Evolutionary conservation across 1,140 invertebrate genomes (phyloP).

Genomic region (Gonatopus flavifemur): DNA sequence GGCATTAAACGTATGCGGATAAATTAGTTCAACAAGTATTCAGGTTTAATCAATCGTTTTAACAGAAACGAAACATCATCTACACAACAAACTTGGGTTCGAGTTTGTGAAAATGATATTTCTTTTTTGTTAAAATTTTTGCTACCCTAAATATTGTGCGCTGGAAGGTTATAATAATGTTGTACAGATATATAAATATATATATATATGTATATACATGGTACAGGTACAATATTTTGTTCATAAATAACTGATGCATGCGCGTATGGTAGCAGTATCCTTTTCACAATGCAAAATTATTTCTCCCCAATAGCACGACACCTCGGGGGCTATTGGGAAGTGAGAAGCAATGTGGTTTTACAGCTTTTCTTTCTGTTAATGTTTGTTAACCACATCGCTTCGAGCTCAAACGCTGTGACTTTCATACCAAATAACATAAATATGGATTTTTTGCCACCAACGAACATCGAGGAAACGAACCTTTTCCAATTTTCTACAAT

Average conservation of each 20-base stretch:
- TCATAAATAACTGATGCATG: conserved; percentile 50
- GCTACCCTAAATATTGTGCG: conserved; percentile 32
- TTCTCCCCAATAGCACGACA: conserved; percentile 38
- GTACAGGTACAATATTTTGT: conserved; percentile 47
- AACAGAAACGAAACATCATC: too few species aligned
- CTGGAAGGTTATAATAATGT: conserved; percentile 34
- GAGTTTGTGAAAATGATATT: too few species aligned
- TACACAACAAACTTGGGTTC: too few species aligned
- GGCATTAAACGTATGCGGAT: conserved; percentile 23
- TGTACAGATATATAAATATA: conserved; percentile 39
- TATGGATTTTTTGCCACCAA: too few species aligned
- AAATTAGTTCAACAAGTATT: conserved; percentile 26
- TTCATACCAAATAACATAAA: background rate
- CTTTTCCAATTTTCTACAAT: too few species aligned
- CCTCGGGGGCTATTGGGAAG: conserved; percentile 36
- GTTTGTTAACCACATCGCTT: conserved; percentile 44
- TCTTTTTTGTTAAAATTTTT: conserved; percentile 23
- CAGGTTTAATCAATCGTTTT: conserved; percentile 21
- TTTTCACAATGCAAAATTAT: conserved; percentile 31
- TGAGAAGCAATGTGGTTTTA: conserved; percentile 45
- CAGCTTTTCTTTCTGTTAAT: conserved; percentile 21
- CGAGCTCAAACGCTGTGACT: conserved; percentile 49
- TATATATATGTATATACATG: conserved; percentile 39
- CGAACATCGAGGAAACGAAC: too few species aligned
- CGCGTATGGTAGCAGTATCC: conserved; percentile 38